Conservation (phyloP, 1,140 invertebrate species). For the Drosophila insularis region DNA sequence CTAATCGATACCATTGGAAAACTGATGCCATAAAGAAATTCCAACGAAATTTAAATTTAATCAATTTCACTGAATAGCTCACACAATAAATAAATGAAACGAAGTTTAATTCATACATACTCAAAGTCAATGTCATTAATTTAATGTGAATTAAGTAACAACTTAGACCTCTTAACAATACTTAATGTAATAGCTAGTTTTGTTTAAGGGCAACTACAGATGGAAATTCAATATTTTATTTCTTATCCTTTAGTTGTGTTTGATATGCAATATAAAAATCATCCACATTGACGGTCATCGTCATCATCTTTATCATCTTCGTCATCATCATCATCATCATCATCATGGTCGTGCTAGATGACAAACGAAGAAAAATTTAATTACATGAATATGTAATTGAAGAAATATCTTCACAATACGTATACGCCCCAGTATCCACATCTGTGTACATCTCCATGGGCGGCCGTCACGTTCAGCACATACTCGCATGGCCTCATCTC, state of each 20-base stretch:
- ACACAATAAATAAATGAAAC: neutral
- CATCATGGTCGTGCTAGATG: neutral
- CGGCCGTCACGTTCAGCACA: neutral
- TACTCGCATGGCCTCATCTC: neutral
- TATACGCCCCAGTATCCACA: conserved; percentile 41
- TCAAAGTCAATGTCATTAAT: too few relatives aligned
- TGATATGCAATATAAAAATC: conserved; percentile 22
- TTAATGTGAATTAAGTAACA: too few relatives aligned
- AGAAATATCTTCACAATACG: conserved; percentile 58
- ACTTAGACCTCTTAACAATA: too few relatives aligned
- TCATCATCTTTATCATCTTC: neutral
- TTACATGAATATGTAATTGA: conserved; percentile 44
- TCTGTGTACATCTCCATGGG: conserved; percentile 1
- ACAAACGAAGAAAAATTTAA: conserved; percentile 62
- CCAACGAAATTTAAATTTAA: neutral
- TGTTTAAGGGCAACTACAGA: too few relatives aligned
- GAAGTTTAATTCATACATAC: too few relatives aligned
- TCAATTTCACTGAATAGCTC: neutral
- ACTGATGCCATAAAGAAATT: neutral
- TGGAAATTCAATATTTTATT: too few relatives aligned
- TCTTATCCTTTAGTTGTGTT: neutral
- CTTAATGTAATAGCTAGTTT: too few relatives aligned
- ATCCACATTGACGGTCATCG: conserved; percentile 22
- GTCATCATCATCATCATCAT: neutral
- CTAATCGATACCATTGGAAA: conserved; percentile 34